Evolutionary conservation across 1,140 invertebrate genomes (phyloP), one percentile per base, ranked within the genome.

Genomic region (Lethrus apterus): DNA sequence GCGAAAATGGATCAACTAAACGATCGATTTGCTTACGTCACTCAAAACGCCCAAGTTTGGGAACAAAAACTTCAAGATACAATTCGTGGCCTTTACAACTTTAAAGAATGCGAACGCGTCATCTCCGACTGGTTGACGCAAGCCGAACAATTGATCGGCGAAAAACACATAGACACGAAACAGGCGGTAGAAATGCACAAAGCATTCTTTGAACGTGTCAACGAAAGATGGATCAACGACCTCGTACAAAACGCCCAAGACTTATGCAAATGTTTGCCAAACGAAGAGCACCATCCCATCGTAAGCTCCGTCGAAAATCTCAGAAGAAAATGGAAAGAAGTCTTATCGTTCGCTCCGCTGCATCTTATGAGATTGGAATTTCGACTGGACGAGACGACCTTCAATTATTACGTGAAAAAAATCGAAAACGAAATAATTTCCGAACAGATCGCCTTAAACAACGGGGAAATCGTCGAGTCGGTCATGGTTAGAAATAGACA

Each of bases 361-460:
- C 89, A 93, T 69, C 70, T 94, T 17, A 81, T 92, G 69, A 78
- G 82, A 52, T 70, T 94, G n/a, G 91, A 97, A 67, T 95, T 95
- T 66, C 69, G 82, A 10, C 64, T 93, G 3, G 85, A 93, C 47
- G 89, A 95, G 65, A 78, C 83, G 10, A 80, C 84, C 1, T 93
- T 94, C 67, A 75, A 81, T 41, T 81, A 90, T 44, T 85, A 85
- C 49, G 69, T 95, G 20, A 87, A 90, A 57, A 87, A 92, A 54
- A 86, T 94, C 44, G 89, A 96, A 62, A 85, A 85, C 59, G 87
- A 93, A 64, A 76, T 93, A n/a, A 82, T 79, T 48, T 73, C 82
- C 24, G 86, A 93, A 60, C 83, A 93, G 53, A 83, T 91, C 59
- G 81, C 87, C 1, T 80, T 94, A 26, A 86, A 83, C 55, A 84